Base-by-base conservation (phyloP, 2,888 invertebrate genomes). In the Amiota minor region DNA sequence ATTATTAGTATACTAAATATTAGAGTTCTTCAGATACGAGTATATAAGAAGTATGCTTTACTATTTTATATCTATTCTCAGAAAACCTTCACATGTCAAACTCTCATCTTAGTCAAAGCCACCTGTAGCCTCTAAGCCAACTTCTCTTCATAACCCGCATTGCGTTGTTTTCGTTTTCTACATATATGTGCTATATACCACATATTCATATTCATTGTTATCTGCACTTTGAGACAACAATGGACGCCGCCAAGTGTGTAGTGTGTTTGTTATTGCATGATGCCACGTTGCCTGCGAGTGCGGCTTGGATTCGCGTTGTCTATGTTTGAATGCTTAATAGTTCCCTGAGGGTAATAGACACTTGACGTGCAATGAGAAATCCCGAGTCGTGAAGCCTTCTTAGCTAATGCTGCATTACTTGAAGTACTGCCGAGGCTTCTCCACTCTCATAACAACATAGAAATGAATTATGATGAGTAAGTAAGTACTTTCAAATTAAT, bases 301-400 rank as follows among this genome's bases (percentile, higher is more conserved):
- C 6, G 35, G 35, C 35, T 35, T 35, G 35, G 6, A 35, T 35
- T 35, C 3, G 14, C 14, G 62, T 62, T 65, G 65, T 50, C 18
- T 18, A 9, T 80, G 81, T 84, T 80, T 79, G 76, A 76, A 79
- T 78, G 84, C 80, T 85, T 83, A 87, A 87, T 87, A 86, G 86
- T 87, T 86, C 81, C 87, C 87, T 76, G 75, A 77, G 87, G 87
- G 85, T 79, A 59, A 79, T 84, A 83, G 80, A 79, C 86, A 83
- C 86, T 87, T 81, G 85, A 87, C 76, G 83, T 86, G 86, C 86
- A 86, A 87, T 86, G 87, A 86, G 86, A 80, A 81, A 79, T 79
- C 79, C 84, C 70, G 61, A 72, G 70, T 73, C 72, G 71, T 45
- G 47, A 70, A 68, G 74, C 74, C 74, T 75, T 72, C 74, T 23